Evolutionary conservation across 2,888 invertebrate genomes (phyloP), one percentile per base, ranked within the genome.

Genomic region (Ophion slaviceki): DNA sequence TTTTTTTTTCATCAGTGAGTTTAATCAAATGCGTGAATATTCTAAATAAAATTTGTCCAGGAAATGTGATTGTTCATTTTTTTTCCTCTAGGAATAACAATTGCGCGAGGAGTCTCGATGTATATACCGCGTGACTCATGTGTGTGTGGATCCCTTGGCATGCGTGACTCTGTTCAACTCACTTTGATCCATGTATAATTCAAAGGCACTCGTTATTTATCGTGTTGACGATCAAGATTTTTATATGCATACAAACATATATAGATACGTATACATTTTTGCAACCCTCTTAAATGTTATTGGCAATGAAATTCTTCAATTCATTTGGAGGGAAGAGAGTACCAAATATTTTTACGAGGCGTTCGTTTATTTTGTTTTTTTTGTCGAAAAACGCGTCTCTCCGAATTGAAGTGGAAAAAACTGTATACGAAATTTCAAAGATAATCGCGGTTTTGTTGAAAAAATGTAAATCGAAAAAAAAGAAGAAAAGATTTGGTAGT

Each of bases 131-230:
- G 75, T 83, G 83, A 70, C 32, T 76, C 47, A 47, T 74, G 40
- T 74, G 74, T 76, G 66, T 28, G 40, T 40, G 67, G 3, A 8
- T 59, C 40, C 20, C 68, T 62, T 20, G 75, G 17, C 74, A 81
- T 81, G 81, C 81, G 81, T 81, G 81, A 81, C 81, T 75, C 3
- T 17, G 64, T 62, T 47, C 32, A 70, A 74, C 66, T 76, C 53
- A 8, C 68, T 14, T 53, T 11, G 36, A 64, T 20, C 36, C 68
- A 83, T 79, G 47, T 68, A 80, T 80, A 75, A 84, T 84, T 84
- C 75, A 80, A 24, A 20, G 62, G 36, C 70, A 59, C 66, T 59
- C 59, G 75, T 81, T 81, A 59, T 76, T 66, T 75, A 84, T 84
- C 84, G 62, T 57, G 62, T 66, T 45, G 53, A 64, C 11, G 70